Evolutionary conservation across 1,140 invertebrate genomes (phyloP).

Genomic region (Cotesia vestalis): DNA sequence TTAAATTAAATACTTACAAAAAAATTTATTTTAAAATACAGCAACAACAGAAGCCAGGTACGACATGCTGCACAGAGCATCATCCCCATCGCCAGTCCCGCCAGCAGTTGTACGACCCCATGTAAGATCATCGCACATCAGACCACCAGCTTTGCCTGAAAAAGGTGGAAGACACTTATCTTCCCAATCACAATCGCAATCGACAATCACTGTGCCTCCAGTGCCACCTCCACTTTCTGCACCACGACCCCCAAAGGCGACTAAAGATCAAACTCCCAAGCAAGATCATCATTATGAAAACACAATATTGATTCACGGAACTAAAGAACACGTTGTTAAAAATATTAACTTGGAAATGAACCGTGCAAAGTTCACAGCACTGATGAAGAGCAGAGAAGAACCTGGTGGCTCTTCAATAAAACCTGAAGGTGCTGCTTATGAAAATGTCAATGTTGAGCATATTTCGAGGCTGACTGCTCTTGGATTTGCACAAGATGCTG

Average conservation of each 20-base stretch:
- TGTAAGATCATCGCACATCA: constrained; percentile 30
- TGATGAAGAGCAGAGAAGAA: constrained; percentile 62
- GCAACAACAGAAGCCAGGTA: constrained; percentile 60
- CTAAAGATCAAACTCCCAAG: constrained; percentile 46
- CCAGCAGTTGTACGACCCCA: constrained; percentile 49
- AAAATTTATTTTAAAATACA: constrained; percentile 34
- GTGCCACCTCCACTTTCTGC: constrained; percentile 60
- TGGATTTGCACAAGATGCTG: constrained; percentile 88
- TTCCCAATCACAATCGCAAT: constrained; percentile 39
- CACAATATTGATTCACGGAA: constrained; percentile 69
- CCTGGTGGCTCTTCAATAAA: constrained; percentile 49
- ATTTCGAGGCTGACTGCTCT: constrained; percentile 87
- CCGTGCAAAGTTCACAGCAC: constrained; percentile 54
- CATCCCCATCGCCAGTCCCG: constrained; percentile 54
- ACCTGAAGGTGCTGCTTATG: constrained; percentile 70
- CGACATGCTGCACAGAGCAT: constrained; percentile 62
- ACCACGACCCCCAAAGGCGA: constrained; percentile 54
- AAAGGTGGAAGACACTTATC: constrained; percentile 52
- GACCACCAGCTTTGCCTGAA: constrained; percentile 55
- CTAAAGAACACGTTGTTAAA: constrained; percentile 61
- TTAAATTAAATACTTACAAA: neutral
- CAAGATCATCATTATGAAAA: constrained; percentile 71
- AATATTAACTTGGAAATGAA: constrained; percentile 59
- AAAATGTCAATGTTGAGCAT: constrained; percentile 91
- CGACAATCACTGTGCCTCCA: constrained; percentile 50